These are phyloP conservation scores for Echiichthys vipera DNA, from an alignment of 2,797 vertebrate species.

Conservation along the genomic window DNA sequence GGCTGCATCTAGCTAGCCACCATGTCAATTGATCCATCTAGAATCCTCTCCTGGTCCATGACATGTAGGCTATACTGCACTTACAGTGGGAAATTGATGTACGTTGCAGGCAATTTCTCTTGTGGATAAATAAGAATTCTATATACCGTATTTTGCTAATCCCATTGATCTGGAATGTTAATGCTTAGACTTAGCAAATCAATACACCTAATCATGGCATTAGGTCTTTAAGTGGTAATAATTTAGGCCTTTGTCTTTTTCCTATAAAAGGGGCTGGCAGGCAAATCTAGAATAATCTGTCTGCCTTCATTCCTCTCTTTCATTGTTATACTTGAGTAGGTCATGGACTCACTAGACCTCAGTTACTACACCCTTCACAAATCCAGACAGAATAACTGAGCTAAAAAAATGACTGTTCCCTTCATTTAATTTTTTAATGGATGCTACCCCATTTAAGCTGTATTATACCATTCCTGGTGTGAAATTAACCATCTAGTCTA, in stretches of 20 bases:
- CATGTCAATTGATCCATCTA: too few relatives aligned
- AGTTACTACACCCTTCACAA: constrained; percentile 40
- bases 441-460: constrained; percentile 48
- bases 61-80: not conserved
- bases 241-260: constrained; percentile 27
- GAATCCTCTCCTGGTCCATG: not conserved
- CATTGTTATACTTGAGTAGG: constrained; percentile 38
- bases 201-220: constrained; percentile 60
- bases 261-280: constrained; percentile 17
- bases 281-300: constrained; percentile 27
- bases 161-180: constrained; percentile 51
- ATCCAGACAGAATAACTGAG: constrained; percentile 54
- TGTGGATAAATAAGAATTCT: constrained; percentile 37
- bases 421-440: constrained; percentile 60
- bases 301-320: constrained; percentile 37
- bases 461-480: constrained; percentile 49
- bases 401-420: constrained; percentile 50
- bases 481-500: constrained; percentile 37
- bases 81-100: constrained; percentile 17
- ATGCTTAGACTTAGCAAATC: constrained; percentile 48
- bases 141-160: constrained; percentile 36
- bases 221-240: constrained; percentile 59
- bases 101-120: constrained; percentile 31
- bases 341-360: constrained; percentile 44
- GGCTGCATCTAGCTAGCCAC: not conserved